Conservation (phyloP, 1,140 invertebrate species). For the Aleiodes sp. region DNA sequence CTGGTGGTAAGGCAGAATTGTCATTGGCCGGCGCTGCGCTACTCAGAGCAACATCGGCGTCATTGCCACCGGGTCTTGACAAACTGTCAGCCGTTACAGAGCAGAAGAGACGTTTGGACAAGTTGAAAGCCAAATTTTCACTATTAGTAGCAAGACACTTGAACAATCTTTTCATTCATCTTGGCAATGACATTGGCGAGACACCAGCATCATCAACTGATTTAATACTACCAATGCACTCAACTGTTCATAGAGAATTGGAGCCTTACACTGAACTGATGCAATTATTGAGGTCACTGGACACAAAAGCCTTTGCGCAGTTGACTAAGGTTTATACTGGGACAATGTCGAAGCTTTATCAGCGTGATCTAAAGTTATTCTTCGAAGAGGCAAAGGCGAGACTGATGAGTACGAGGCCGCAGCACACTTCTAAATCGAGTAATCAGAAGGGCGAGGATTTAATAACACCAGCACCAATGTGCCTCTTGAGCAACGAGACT, state of each 20-base stretch:
- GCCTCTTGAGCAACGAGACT: conserved; percentile 55
- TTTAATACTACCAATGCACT: conserved; percentile 79
- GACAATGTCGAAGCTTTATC: conserved; percentile 84
- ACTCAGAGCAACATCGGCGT: conserved; percentile 75
- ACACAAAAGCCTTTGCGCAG: conserved; percentile 81
- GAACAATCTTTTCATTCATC: conserved; percentile 93
- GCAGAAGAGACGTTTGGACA: conserved; percentile 85
- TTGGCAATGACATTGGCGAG: conserved; percentile 77
- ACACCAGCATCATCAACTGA: conserved; percentile 66
- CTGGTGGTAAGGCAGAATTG: conserved; percentile 79
- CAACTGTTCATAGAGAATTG: conserved; percentile 83
- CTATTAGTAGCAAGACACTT: conserved; percentile 84
- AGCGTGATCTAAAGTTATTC: conserved; percentile 82
- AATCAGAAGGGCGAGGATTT: conserved; percentile 56
- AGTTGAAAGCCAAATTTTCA: conserved; percentile 86
- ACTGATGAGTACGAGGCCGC: conserved; percentile 57
- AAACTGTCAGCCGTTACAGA: conserved; percentile 87
- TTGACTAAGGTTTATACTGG: conserved; percentile 83
- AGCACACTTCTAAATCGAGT: conserved; percentile 52
- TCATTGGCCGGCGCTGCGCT: conserved; percentile 83
- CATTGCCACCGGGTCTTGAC: conserved; percentile 58
- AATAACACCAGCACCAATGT: conserved; percentile 57
- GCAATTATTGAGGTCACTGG: conserved; percentile 89
- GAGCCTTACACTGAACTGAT: conserved; percentile 87
- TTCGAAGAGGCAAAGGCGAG: conserved; percentile 78